Evolutionary conservation across 2,888 invertebrate species (phyloP), one percentile per base, ranked within the genome.

Genomic region (Lampropteryx suffumata): DNA sequence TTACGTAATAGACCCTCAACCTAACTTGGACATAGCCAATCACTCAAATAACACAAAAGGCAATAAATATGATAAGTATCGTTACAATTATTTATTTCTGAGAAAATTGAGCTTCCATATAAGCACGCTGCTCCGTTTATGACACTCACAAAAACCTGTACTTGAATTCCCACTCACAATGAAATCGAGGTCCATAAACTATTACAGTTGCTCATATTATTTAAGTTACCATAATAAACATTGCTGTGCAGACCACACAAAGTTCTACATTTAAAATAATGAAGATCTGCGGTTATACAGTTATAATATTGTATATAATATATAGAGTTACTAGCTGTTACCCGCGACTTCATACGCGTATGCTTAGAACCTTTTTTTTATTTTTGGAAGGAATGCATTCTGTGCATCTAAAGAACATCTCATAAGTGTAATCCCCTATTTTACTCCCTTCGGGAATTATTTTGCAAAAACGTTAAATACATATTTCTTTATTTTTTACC

Each of bases 71-170:
- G 17, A 50, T 55, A 47, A 26, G 45, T 41, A 40, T 40, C 37
- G 32, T 13, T 41, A 46, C 39, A 42, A 39, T 50, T 36, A 47
- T 50, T 47, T 42, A 42, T 34, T 50, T 45, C 50, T 45, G 12
- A 52, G 54, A 56, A 55, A 54, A 49, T 49, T 52, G 32, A 40
- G 39, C 28, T 50, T 44, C 60, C 63, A 52, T 61, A 61, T 50
- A 60, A 59, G 60, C 50, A 55, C 55, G 13, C 30, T 52, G 53
- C 36, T 64, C 65, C 59, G 65, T 60, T 65, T 64, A 57, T 50
- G 55, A 39, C 35, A 60, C 52, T 44, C 57, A 61, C 56, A 66
- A 55, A 55, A 59, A 54, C 48, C 32, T 50, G 26, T 36, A 26
- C 33, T 57, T 55, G 49, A 47, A 62, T 61, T 61, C 54, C 48